Evolutionary conservation across 2,113 vertebrate genomes (phyloP), one percentile per base, ranked within the genome.

Genomic region (Aptenodytes patagonicus): DNA sequence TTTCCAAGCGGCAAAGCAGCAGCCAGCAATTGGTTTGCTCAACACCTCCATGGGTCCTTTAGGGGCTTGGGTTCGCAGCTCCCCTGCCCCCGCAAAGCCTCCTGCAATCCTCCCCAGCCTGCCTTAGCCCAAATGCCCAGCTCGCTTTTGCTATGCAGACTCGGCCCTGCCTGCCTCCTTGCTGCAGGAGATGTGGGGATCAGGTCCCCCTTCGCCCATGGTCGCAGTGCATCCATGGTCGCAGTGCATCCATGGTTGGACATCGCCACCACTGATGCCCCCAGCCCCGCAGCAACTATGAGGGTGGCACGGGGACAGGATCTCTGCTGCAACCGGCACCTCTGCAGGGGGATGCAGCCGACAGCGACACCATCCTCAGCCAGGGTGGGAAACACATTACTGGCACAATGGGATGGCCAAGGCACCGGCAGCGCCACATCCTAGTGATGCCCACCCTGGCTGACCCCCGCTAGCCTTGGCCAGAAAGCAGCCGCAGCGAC

Each of bases 381-480:
- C 0, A 0, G 24, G 40, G n/a, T 31, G 52, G 52, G 61, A 71
- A 31, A 71, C 51, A 40, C 0, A 0, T 71, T 25, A 55, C 31
- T 1, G 3, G 34, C 46, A 44, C 2, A 2, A 60, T 0, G 3
- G 49, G 46, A 44, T 47, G 60, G 69, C 78, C 84, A 82, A 70
- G 31, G 52, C 26, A 81, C 13, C 1, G 1, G 34, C 64, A 85
- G 34, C 2, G 3, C 11, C 34, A 36, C 0, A 0, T 57, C 44
- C 71, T 44, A 52, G 49, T 18, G 40, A 36, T 17, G 29, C 24
- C 75, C 89, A 36, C 17, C 10, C 21, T 21, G 32, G 28, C 40
- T 85, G 47, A 49, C 25, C 42, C 42, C 58, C 29, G 34, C 22
- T 10, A 17, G 42, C 36, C 47, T 38, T 5, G 25, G 55, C 40